phyloP scores from a whole-genome alignment of 2,797 vertebrate genomes.

The Manis javanica region DNA sequence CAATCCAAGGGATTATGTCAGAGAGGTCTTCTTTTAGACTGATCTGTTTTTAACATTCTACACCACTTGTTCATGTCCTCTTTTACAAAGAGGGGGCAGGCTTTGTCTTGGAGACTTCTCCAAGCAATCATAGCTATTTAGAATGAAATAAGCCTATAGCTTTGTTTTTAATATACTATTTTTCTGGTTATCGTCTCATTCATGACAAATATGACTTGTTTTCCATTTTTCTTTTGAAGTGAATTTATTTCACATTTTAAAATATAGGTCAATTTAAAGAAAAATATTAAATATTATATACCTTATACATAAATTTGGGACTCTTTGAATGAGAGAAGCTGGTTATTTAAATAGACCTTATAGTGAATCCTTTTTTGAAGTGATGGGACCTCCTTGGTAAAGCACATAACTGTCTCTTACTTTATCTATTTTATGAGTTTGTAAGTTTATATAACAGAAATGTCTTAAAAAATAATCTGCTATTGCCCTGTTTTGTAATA shows the following conservation, averaged over 20 bases:
- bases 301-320: neutral
- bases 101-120: neutral
- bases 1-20: neutral
- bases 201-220: neutral
- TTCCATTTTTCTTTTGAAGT: conserved; percentile 4
- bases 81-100: neutral
- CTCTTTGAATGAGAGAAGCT: neutral
- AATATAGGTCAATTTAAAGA: neutral
- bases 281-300: neutral
- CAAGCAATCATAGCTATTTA: neutral
- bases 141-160: neutral
- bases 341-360: neutral
- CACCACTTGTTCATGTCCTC: neutral
- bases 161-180: neutral
- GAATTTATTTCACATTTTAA: neutral
- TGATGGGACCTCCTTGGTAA: neutral
- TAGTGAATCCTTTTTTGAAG: neutral
- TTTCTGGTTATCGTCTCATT: neutral
- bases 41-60: neutral
- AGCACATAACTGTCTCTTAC: neutral
- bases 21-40: neutral
- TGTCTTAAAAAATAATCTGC: neutral
- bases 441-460: neutral
- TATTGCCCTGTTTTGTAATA: neutral
- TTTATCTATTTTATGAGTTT: neutral